These are phyloP conservation scores for Athripsodes cinereus DNA, from an alignment of 2,888 invertebrate species.

Conservation along the genomic window DNA sequence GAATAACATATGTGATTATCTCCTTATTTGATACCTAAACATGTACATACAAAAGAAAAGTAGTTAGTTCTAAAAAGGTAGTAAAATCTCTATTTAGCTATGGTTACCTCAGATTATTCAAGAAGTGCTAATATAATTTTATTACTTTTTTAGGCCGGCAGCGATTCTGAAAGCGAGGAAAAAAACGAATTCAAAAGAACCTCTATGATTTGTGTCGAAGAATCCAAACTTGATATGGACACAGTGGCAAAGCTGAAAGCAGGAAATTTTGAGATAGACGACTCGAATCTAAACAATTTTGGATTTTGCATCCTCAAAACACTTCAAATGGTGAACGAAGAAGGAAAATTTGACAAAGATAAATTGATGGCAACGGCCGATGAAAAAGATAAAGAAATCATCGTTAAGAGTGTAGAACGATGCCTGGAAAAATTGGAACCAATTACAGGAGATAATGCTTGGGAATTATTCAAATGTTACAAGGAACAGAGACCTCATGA, in stretches of 20 bases:
- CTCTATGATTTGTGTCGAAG: slow-evolving; percentile 36
- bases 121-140: too few relatives aligned
- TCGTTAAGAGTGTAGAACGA: slow-evolving; percentile 44
- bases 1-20: too few relatives aligned
- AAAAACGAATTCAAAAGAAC: too few relatives aligned
- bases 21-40: too few relatives aligned
- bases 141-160: too few relatives aligned
- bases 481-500: slow-evolving; percentile 44
- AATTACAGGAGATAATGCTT: slow-evolving; percentile 44
- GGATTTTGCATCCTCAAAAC: slow-evolving; percentile 46
- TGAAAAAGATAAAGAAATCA: slow-evolving; percentile 43
- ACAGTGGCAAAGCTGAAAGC: slow-evolving; percentile 43
- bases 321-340: slow-evolving; percentile 48
- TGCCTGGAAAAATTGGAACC: slow-evolving; percentile 45
- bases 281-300: slow-evolving; percentile 42
- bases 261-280: slow-evolving; percentile 44
- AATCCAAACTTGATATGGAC: slow-evolving; percentile 41
- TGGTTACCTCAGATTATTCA: too few relatives aligned
- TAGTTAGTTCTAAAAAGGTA: too few relatives aligned
- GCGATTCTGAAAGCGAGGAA: slow-evolving; percentile 25
- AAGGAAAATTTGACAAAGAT: slow-evolving; percentile 49
- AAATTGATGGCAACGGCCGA: slow-evolving; percentile 45
- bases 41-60: too few relatives aligned
- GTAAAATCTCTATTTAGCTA: too few relatives aligned
- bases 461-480: slow-evolving; percentile 50